A percentile compares a stretch with the other conserved stretches of the same genome.
Conservation (phyloP, 2,888 invertebrate species). For the Hypena proboscidalis region DNA sequence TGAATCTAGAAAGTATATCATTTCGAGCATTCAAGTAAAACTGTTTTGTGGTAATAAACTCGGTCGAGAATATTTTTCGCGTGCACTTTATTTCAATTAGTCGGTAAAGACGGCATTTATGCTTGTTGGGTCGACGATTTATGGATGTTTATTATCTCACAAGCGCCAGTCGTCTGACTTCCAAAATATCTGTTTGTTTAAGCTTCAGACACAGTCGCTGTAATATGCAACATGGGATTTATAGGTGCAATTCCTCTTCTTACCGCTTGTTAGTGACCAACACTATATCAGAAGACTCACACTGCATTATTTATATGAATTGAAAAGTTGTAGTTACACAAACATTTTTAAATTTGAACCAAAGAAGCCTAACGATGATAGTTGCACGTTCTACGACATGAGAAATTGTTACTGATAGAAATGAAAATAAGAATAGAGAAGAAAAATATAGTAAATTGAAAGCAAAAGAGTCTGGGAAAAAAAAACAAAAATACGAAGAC, state of each 20-base stretch:
- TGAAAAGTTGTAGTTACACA: too few species aligned
- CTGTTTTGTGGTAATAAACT: conserved; percentile 16
- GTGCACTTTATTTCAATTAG: conserved; percentile 69
- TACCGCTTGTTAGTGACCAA: too few species aligned
- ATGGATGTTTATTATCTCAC: conserved; percentile 54
- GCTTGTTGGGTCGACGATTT: conserved; percentile 55
- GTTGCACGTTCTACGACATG: too few species aligned
- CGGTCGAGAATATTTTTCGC: conserved; percentile 37
- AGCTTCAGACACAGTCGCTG: conserved; percentile 10
- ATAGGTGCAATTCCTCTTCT: conserved; percentile 4
- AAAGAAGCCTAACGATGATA: too few species aligned
- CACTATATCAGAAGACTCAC: too few species aligned
- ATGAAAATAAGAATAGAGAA: too few species aligned
- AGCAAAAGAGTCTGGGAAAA: too few species aligned
- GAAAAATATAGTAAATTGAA: too few species aligned
- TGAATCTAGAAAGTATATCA: conserved; percentile 38
- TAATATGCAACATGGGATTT: conserved; percentile 20
- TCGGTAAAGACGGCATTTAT: conserved; percentile 48
- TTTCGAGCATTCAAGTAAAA: conserved; percentile 28
- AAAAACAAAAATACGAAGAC: too few species aligned
- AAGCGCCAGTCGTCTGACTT: conserved; percentile 42
- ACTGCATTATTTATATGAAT: too few species aligned
- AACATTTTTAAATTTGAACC: too few species aligned
- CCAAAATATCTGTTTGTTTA: conserved; percentile 44
- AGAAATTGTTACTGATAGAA: too few species aligned